Conservation (phyloP, 2,888 invertebrate species). For the Julus scandinavius region DNA sequence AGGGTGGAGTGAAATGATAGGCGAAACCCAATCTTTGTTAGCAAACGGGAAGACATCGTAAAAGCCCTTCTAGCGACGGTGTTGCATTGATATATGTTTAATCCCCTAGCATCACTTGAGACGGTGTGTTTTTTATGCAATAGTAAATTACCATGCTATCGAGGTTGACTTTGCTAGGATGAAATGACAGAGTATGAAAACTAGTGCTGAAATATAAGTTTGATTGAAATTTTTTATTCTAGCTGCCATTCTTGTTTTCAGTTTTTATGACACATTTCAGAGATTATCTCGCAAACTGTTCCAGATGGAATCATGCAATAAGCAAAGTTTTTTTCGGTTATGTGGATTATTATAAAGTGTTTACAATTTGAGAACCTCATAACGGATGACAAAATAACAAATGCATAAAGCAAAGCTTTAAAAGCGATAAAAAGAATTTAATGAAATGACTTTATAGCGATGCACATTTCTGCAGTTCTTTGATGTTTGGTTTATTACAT, state of each 20-base stretch:
- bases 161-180: not conserved
- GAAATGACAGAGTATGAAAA: not conserved
- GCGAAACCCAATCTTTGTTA: not conserved
- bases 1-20: not conserved
- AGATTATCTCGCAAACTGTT: not conserved
- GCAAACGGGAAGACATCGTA: not conserved
- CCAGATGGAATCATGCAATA: not conserved
- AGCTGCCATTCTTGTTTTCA: no score
- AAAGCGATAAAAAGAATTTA: no score
- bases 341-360: no score
- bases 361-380: no score
- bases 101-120: not conserved
- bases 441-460: no score
- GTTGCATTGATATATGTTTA: not conserved
- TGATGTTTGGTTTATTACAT: no score
- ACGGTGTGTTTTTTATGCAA: not conserved
- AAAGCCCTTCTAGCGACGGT: conserved; percentile 8
- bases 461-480: no score
- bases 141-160: not conserved
- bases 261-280: not conserved
- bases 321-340: not conserved
- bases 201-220: not conserved
- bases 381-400: no score
- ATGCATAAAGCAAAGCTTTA: no score
- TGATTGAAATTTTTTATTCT: no score